Evolutionary conservation across 2,113 vertebrate genomes (phyloP).

Genomic region (Copsychus sechellarum): DNA sequence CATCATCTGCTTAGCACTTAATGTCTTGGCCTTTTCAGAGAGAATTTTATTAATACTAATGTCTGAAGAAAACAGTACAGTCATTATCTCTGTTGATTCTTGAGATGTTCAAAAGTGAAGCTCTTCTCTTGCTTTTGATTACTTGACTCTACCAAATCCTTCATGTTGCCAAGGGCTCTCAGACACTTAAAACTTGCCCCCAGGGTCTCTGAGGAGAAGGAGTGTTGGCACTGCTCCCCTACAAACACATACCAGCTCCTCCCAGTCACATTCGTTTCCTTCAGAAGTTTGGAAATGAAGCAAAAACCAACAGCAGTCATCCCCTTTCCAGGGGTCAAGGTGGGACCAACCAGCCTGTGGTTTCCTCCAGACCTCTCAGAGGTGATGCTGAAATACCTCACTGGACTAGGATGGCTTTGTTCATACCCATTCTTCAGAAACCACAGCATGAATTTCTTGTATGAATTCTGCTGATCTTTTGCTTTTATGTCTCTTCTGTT

Average conservation of each 20-base stretch:
- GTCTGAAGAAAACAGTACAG: not conserved
- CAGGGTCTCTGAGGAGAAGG: not conserved
- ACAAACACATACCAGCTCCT: not conserved
- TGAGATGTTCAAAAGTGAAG: not conserved
- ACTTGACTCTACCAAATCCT: not conserved
- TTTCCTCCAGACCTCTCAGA: not conserved
- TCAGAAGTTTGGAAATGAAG: not conserved
- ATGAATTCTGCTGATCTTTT: not conserved
- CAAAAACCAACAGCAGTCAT: not conserved
- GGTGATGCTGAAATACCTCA: not conserved
- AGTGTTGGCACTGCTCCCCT: not conserved
- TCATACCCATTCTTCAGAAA: not conserved
- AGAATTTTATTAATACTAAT: constrained; percentile 43
- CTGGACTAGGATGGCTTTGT: not conserved
- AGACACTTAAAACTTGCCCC: not conserved
- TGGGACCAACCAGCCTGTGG: not conserved
- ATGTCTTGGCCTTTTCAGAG: constrained; percentile 39
- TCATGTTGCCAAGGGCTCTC: not conserved
- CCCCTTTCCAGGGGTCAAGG: not conserved
- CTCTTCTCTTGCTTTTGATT: not conserved
- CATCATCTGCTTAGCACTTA: constrained; percentile 45
- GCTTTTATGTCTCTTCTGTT: not conserved
- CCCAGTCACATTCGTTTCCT: not conserved
- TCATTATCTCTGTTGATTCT: not conserved
- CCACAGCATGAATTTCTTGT: not conserved